A percentile compares a stretch with the other conserved stretches of the same genome.
Evolutionary conservation across 2,113 vertebrate species (phyloP).

Genomic region (Alaudala cheleensis): DNA sequence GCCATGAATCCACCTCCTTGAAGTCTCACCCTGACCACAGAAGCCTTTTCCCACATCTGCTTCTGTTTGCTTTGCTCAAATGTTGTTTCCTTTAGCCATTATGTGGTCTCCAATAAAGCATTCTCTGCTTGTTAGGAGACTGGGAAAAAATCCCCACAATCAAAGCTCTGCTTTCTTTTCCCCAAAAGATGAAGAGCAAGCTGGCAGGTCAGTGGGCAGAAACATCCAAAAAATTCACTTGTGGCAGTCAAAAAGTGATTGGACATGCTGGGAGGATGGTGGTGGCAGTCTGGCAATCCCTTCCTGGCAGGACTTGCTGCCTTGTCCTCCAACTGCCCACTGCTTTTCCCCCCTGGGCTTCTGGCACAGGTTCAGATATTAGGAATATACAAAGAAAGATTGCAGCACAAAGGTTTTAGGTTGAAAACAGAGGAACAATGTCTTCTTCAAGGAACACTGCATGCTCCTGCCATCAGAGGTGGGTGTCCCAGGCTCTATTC

Average conservation of each 20-base stretch:
- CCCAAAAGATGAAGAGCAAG: not conserved
- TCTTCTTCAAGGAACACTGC: not conserved
- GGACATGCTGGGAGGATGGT: not conserved
- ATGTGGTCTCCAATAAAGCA: not conserved
- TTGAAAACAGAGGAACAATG: not conserved
- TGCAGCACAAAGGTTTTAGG: not conserved
- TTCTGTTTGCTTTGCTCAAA: not conserved
- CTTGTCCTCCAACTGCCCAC: not conserved
- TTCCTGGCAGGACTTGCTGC: not conserved
- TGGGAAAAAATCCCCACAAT: not conserved
- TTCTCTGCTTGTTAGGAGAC: not conserved
- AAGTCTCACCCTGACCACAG: not conserved
- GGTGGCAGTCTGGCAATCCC: not conserved
- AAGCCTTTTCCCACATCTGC: not conserved
- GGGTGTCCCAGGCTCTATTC: not conserved
- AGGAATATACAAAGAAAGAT: not conserved
- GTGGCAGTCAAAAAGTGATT: not conserved
- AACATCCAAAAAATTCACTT: not conserved
- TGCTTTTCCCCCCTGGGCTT: not conserved
- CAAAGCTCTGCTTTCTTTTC: not conserved
- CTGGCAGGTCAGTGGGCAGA: not conserved
- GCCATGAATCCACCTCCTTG: not conserved
- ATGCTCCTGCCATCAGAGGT: fast-evolving
- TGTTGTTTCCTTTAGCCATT: not conserved
- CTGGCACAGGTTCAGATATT: not conserved